A percentile compares a stretch with the other conserved stretches of the same genome.
phyloP scores from a whole-genome alignment of 2,888 invertebrate genomes.

The Leptopilina drosophilae region DNA sequence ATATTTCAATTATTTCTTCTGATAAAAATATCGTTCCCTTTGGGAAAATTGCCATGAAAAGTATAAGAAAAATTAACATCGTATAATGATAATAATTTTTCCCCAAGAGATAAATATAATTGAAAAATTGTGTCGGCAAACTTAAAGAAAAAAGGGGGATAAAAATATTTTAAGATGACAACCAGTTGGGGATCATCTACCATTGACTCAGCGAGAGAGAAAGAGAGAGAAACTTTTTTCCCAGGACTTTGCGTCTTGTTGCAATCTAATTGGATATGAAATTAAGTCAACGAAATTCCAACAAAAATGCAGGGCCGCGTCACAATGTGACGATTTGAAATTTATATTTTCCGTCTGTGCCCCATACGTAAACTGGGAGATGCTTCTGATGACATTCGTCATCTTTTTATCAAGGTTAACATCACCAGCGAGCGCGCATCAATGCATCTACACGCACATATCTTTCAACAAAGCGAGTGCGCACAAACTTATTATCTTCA shows the following conservation, averaged over 20 bases:
- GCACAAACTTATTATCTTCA: constrained; percentile 22
- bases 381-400: constrained; percentile 66
- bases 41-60: neutral
- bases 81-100: neutral
- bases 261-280: constrained; percentile 75
- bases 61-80: neutral
- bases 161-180: constrained; percentile 20
- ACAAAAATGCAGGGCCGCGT: constrained; percentile 67
- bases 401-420: constrained; percentile 69
- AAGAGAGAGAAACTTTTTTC: constrained; percentile 46
- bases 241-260: constrained; percentile 56
- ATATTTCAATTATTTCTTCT: no score
- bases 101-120: neutral
- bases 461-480: constrained; percentile 44
- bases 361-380: constrained; percentile 57
- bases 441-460: constrained; percentile 59
- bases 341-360: constrained; percentile 68
- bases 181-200: constrained; percentile 24
- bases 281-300: constrained; percentile 73
- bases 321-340: constrained; percentile 64
- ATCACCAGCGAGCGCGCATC: constrained; percentile 64
- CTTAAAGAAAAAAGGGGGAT: neutral
- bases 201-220: constrained; percentile 4
- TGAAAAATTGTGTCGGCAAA: neutral
- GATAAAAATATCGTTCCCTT: no score